Conservation (phyloP, 2,888 invertebrate species). For the Diadromus collaris region DNA sequence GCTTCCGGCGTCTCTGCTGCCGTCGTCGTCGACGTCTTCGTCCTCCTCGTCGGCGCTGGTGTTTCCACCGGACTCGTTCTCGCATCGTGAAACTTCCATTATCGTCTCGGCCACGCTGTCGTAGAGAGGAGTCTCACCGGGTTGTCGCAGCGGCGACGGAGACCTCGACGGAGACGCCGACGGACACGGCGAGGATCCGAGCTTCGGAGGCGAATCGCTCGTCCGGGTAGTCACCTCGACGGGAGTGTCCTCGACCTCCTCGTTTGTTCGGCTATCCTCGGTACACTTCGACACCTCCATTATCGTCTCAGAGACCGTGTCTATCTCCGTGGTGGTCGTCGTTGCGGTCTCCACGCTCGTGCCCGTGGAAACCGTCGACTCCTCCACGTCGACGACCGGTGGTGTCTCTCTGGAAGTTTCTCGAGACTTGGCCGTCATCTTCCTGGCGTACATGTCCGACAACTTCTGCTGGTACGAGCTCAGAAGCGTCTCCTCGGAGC, state of each 20-base stretch:
- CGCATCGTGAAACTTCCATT: conserved; percentile 71
- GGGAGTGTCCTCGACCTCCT: conserved; percentile 20
- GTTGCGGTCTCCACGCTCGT: conserved; percentile 33
- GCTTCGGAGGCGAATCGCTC: conserved; percentile 28
- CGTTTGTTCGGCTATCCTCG: conserved; percentile 61
- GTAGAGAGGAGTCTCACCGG: conserved; percentile 51
- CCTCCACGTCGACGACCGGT: conserved; percentile 19
- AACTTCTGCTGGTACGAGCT: conserved; percentile 65
- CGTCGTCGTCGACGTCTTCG: conserved; percentile 52
- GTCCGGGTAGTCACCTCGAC: background rate
- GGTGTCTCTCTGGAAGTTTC: conserved; percentile 2
- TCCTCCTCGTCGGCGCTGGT: conserved; percentile 59
- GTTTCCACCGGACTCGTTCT: conserved; percentile 56
- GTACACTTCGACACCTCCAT: conserved; percentile 75
- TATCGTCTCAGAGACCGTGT: conserved; percentile 76
- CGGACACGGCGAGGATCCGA: conserved; percentile 20
- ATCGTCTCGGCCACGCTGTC: conserved; percentile 75
- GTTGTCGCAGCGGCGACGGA: conserved; percentile 46
- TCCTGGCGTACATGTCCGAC: conserved; percentile 80
- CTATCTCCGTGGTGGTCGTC: conserved; percentile 49
- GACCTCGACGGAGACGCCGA: conserved; percentile 7
- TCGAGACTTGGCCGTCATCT: conserved; percentile 60
- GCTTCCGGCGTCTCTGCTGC: conserved; percentile 33
- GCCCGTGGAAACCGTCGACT: background rate
- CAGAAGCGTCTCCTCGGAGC: conserved; percentile 62